Conservation (phyloP, 1,140 invertebrate species). For the Aleiodes sp. region DNA sequence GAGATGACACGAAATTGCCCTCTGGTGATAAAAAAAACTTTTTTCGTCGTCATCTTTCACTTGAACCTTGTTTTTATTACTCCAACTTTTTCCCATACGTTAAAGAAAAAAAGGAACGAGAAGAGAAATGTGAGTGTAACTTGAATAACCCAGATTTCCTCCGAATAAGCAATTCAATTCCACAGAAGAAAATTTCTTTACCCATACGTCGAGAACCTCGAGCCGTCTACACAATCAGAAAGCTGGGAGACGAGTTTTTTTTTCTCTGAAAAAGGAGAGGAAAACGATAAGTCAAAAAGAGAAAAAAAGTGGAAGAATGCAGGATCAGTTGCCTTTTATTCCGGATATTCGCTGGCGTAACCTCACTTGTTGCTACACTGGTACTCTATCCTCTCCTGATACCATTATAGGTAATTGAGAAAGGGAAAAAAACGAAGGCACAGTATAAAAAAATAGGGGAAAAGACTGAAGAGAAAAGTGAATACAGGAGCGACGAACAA, state of each 20-base stretch:
- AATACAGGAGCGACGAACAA: not conserved
- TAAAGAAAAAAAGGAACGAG: not conserved
- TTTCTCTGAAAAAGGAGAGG: too few relatives aligned
- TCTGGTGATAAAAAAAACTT: too few relatives aligned
- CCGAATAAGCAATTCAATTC: not conserved
- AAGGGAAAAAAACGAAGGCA: not conserved
- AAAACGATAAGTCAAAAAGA: not conserved
- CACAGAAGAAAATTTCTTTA: not conserved
- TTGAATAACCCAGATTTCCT: not conserved
- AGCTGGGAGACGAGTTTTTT: too few relatives aligned
- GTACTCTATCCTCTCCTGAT: not conserved
- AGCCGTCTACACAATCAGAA: not conserved
- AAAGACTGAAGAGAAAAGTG: not conserved
- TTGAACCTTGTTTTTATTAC: too few relatives aligned
- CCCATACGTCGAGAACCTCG: not conserved
- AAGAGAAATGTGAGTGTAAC: too few relatives aligned
- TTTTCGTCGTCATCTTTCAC: too few relatives aligned
- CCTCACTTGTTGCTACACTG: conserved; percentile 14
- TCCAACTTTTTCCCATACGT: not conserved
- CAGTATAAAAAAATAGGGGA: not conserved
- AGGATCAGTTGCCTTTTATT: not conserved
- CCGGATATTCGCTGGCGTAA: not conserved
- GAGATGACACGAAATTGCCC: too few relatives aligned
- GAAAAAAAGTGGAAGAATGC: not conserved
- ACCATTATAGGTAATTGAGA: conserved; percentile 21